Base-by-base conservation (phyloP, 1,140 invertebrate species). In the Centruroides sculpturatus region DNA sequence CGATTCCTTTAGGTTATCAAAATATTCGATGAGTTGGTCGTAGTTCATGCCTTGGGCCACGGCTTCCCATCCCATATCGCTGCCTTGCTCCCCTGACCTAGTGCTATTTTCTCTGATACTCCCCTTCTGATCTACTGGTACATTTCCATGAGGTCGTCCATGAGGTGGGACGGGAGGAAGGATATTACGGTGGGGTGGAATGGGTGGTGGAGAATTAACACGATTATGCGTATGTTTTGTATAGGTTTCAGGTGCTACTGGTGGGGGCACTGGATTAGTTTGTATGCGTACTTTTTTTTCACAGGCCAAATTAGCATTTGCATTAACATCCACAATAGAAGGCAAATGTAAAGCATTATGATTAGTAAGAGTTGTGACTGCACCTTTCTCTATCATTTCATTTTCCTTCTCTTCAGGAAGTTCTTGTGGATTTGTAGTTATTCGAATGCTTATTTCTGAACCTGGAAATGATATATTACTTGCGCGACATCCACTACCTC, bases 11-110 rank as follows among this genome's bases (percentile, higher is more conserved):
- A 97, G 79, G 79, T 92, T 95, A 75, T 94, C 89, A 80, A 97
- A 95, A 77, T 96, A 94, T 70, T 92, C 86, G 87, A 94, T 91
- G 71, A 97, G 88, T 79, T 95, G 88, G 71, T 95, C 89, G 75
- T 96, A 95, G 73, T 95, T 89, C 88, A 96, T 91, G 67, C 89
- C 89, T 54, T 61, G 59, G 50, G 63, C 57, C 4, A 63, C 61
- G 12, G 59, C 35, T 49, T 68, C 65, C 65, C 59, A 61, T 34
- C 63, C 60, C 41, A 60, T 62, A 52, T 66, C 58, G 13, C 50
- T 56, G 12, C 23, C 46, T 47, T 55, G 9, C 11, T 23, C 41
- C 48, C 46, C 13, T 50, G 46, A 5, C 6, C 11, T 35, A 41
- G 23, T 60, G 34, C 48, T 5, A 59, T 59, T 53, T 34, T 52